phyloP scores from a whole-genome alignment of 2,797 vertebrate genomes.

The Alfaro cultratus region DNA sequence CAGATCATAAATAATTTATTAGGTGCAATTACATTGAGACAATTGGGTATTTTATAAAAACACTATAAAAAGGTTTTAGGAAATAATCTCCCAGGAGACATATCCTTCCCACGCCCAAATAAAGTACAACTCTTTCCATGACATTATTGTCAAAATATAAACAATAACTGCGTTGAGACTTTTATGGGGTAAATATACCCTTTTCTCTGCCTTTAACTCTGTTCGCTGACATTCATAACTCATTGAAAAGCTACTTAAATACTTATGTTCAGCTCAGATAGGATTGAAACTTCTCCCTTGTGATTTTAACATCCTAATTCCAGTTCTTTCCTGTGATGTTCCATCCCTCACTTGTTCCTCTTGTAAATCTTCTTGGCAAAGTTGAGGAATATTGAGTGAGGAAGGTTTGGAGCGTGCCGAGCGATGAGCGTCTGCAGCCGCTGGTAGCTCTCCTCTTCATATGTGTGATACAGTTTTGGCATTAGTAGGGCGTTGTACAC shows the following conservation, averaged over 20 bases:
- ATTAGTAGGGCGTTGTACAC: conserved; percentile 86
- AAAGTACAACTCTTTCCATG: background rate
- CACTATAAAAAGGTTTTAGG: conserved; percentile 40
- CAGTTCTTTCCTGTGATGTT: background rate
- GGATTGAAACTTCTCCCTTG: background rate
- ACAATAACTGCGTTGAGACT: background rate
- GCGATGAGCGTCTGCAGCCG: conserved; percentile 85
- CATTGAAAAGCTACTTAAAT: background rate
- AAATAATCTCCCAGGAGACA: background rate
- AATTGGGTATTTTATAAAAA: conserved; percentile 24
- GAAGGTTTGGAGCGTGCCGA: conserved; percentile 78
- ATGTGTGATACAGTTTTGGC: conserved; percentile 75
- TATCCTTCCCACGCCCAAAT: background rate
- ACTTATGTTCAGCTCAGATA: background rate
- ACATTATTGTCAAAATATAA: background rate
- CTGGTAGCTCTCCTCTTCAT: conserved; percentile 89
- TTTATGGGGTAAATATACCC: background rate
- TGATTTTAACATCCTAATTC: background rate
- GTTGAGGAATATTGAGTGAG: conserved; percentile 85
- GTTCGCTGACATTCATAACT: conserved; percentile 23
- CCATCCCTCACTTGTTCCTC: conserved; percentile 85
- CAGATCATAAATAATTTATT: conserved; percentile 55
- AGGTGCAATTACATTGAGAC: conserved; percentile 24
- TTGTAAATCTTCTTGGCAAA: conserved; percentile 92
- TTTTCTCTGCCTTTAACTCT: background rate